Evolutionary conservation across 2,888 invertebrate genomes (phyloP).

Genomic region (Scaptomyza tumidula): DNA sequence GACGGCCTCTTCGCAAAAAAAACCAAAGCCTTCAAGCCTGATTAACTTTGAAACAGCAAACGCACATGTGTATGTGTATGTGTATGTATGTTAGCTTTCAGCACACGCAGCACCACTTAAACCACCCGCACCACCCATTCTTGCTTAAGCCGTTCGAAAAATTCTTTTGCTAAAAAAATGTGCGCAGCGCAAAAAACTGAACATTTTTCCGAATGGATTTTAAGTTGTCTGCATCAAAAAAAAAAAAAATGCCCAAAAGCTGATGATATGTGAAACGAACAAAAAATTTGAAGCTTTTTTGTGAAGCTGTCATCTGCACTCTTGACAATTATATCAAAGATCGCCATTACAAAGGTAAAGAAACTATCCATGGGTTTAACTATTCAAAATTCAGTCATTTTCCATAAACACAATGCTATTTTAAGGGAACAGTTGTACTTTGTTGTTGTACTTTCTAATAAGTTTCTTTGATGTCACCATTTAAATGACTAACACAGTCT

Average conservation of each 20-base stretch:
- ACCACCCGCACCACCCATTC: neutral
- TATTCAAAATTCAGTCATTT: neutral
- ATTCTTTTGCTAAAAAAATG: slow-evolving; percentile 7
- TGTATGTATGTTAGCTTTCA: slow-evolving; percentile 1
- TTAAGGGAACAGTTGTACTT: neutral
- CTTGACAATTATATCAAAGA: slow-evolving; percentile 20
- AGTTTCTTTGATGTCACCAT: neutral
- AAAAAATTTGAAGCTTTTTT: neutral
- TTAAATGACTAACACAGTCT: neutral
- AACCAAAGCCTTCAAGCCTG: slow-evolving; percentile 46
- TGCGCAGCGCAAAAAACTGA: slow-evolving; percentile 24
- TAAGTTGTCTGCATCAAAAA: slow-evolving; percentile 8
- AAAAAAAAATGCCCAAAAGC: slow-evolving; percentile 28
- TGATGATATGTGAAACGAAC: slow-evolving; percentile 9
- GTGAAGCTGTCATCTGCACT: slow-evolving; percentile 18
- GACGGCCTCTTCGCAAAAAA: slow-evolving; percentile 40
- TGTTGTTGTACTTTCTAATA: neutral
- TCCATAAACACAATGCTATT: too few species aligned
- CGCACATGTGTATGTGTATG: neutral
- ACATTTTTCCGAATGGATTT: slow-evolving; percentile 44
- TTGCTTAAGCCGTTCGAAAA: slow-evolving; percentile 33
- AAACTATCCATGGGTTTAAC: neutral
- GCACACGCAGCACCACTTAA: neutral
- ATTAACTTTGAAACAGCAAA: slow-evolving; percentile 32
- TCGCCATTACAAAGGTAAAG: slow-evolving; percentile 4